Evolutionary conservation across 1,140 invertebrate genomes (phyloP), one percentile per base, ranked within the genome.

Genomic region (Lordiphosa collinella): DNA sequence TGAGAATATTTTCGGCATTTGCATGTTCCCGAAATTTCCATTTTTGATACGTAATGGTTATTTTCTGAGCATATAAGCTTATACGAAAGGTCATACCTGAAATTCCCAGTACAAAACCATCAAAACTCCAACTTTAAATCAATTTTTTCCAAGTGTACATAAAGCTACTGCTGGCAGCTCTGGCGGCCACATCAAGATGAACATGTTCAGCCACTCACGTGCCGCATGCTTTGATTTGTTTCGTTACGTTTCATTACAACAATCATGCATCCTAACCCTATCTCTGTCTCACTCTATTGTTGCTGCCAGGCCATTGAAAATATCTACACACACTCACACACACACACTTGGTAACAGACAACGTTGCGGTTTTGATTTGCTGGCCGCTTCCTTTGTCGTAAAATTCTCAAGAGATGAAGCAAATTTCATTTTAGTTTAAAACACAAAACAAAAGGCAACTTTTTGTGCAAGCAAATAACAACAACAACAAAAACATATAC

Each of bases 241-340:
- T 80, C 71, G 76, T 64, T 80, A 80, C 76, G 76, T 80, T 80
- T 80, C 76, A 80, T 80, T 82, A 84, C 76, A 79, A 82, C 74
- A 79, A 80, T 80, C 74, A 44, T 67, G 22, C 40, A 13, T 13
- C 35, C 22, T 44, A 43, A 40, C 38, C 41, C 22, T 55, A 35
- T 34, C 36, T 36, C 22, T 38, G n/a, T 13, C 34, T 4, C n/a
- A 16, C 13, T 12, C 11, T 29, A 22, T 10, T 13, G 44, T 1
- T 31, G 7, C 22, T 32, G 37, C 36, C 48, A 46, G 49, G 55
- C 46, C 36, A 52, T 60, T 38, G 11, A 43, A 36, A 2, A 35
- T n/a, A 38, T 25, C 61, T 40, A 40, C 34, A 35, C 18, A 46
- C 37, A 34, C 35, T 40, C 16, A 57, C 13, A 41, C 16, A 32